These are phyloP conservation scores for Acyrthosiphon pisum DNA, from an alignment of 1,140 invertebrate species.

Conservation along the genomic window DNA sequence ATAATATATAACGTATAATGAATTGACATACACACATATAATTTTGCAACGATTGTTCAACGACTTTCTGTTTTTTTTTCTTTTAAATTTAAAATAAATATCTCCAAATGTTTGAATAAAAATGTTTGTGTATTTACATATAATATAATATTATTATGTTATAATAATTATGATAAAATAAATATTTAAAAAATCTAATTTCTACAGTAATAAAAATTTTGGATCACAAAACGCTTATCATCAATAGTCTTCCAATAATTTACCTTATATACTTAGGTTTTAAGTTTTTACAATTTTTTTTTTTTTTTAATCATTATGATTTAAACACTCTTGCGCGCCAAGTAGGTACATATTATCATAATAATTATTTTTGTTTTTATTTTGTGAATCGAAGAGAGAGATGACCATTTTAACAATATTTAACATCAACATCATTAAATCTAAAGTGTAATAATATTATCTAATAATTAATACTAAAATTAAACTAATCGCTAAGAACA, in stretches of 20 bases:
- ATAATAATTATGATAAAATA: constrained; percentile 40
- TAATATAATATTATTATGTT: not conserved
- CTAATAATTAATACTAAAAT: constrained; percentile 45
- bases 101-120: constrained; percentile 37
- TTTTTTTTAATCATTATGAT: constrained; percentile 8
- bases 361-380: not conserved
- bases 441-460: constrained; percentile 30
- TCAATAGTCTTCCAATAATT: constrained; percentile 42
- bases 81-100: constrained; percentile 30
- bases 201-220: constrained; percentile 51
- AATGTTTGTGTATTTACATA: constrained; percentile 48
- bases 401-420: constrained; percentile 53
- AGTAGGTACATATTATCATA: constrained; percentile 16
- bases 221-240: constrained; percentile 53
- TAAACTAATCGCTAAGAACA: constrained; percentile 34
- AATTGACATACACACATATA: constrained; percentile 19
- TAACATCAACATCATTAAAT: constrained; percentile 48
- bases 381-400: constrained; percentile 37
- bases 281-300: not conserved
- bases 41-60: constrained; percentile 32
- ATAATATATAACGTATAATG: constrained; percentile 11
- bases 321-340: not conserved
- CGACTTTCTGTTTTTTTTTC: not conserved
- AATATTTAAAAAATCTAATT: constrained; percentile 50
- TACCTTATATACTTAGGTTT: not conserved